A percentile compares a stretch with the other conserved stretches of the same genome.
Conservation (phyloP, 2,888 invertebrate species). For the Nipponacmea schrenckii region DNA sequence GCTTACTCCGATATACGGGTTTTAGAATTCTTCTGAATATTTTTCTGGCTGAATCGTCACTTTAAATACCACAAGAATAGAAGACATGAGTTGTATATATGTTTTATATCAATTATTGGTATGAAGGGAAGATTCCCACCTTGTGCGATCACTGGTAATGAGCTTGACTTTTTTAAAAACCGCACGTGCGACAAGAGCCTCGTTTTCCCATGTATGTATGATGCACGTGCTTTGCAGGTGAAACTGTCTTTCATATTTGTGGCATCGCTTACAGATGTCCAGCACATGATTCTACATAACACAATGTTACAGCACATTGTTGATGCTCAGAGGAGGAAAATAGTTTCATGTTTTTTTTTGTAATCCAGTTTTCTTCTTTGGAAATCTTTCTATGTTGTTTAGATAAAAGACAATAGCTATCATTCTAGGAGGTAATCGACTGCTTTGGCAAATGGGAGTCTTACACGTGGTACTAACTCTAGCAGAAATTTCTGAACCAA, state of each 20-base stretch:
- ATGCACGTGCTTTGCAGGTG: conserved; percentile 9
- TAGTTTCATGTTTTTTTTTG: neutral
- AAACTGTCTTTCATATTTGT: conserved; percentile 6
- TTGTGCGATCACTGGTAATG: conserved; percentile 1
- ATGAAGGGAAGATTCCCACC: neutral
- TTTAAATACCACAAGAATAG: neutral
- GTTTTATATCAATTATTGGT: conserved; percentile 6
- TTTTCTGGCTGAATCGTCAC: too few relatives aligned
- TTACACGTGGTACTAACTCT: too few relatives aligned
- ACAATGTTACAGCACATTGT: conserved; percentile 7
- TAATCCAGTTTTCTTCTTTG: too few relatives aligned
- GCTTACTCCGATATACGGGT: too few relatives aligned
- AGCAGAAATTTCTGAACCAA: too few relatives aligned
- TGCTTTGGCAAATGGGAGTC: too few relatives aligned
- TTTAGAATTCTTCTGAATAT: too few relatives aligned
- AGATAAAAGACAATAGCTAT: too few relatives aligned
- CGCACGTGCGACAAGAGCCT: neutral
- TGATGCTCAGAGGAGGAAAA: neutral
- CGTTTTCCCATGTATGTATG: conserved; percentile 5
- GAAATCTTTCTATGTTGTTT: too few relatives aligned
- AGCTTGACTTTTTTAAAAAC: neutral
- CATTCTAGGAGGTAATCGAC: too few relatives aligned
- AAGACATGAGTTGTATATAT: neutral
- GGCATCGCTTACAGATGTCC: neutral
- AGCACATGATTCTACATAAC: conserved; percentile 8